Base-by-base conservation (phyloP, 2,113 vertebrate species). In the Salvelinus alpinus region DNA sequence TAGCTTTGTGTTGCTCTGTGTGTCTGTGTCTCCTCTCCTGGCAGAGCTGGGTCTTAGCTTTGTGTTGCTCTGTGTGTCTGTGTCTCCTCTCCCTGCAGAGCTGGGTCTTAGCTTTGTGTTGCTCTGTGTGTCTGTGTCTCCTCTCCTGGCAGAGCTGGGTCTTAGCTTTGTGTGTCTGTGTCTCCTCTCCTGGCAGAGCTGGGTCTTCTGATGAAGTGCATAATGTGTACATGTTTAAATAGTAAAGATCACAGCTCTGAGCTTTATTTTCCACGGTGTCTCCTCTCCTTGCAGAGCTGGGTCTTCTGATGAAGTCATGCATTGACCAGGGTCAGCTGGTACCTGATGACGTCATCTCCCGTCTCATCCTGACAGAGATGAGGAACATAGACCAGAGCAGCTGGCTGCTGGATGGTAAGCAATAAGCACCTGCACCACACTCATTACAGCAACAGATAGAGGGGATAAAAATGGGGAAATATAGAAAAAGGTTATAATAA, bases 401-500 rank as follows among this genome's bases (percentile, higher is more conserved):
- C 91, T 97, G 97, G 97, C 92, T 99, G 5, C 86, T 99, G 25
- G 98, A 99, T 75, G 98, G 98, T 99, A 90, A 87, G 92, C 9
- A 27, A 3, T 16, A 66, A 51, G 60, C 69, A 54, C 27, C 3
- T 38, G 20, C 57, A 38, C 22, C 73, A 57, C 73, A 8, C 44
- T 14, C 11, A 66, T 29, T 44, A 44, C 38, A 12, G 9, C 9
- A 0, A 44, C 38, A 11, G 38, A 44, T 44, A 44, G 38, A 44
- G 38, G 38, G 38, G 38, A 44, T 44, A 44, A 11, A 38, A 44
- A 11, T 44, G 38, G 38, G 38, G 38, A 44, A 44, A 44, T 9
- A 44, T 44, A 11, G 38, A 44, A 44, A 44, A 44, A 44, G 9
- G 38, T 12, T 44, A 44, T 12, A 44, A 44, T 38, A 38, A 38